Evolutionary conservation across 2,888 invertebrate genomes (phyloP), one percentile per base, ranked within the genome.

Genomic region (Tinea trinotella): DNA sequence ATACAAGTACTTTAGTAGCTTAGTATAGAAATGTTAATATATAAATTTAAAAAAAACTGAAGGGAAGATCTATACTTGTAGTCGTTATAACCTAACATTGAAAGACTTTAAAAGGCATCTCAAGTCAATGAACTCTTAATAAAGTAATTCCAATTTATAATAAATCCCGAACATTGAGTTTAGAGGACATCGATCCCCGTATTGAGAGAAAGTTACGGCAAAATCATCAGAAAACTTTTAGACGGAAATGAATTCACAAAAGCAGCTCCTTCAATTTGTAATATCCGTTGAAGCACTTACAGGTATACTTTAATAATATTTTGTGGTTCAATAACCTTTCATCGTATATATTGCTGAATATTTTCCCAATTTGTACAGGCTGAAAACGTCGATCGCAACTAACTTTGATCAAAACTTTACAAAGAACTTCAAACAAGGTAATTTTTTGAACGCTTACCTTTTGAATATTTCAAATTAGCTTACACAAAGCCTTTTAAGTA

Each of bases 221-320:
- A 13, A 40, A n/a, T n/a, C n/a, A n/a, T 40, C 13, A 15, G 12
- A 13, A 15, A 40, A 40, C 40, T 40, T 40, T 40, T 40, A 40
- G 12, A 40, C 40, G 40, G 40, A 40, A 40, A 40, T 40, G 40
- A 40, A 40, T 15, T 40, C 13, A 4, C 13, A 40, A 40, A 30
- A 30, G 30, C 2, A 40, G 40, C 40, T 40, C 40, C 40, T 40
- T 40, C 40, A 15, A 40, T 15, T 40, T 13, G 40, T 40, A 40
- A 40, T 40, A 40, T 40, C 40, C 40, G 40, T 7, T 40, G 3
- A 40, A 40, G 40, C 40, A 15, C 40, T 40, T 40, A 40, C n/a
- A 40, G 40, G 40, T 13, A 40, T 30, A 40, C 40, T 35, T 22
- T 22, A 30, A n/a, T 40, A n/a, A 40, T 40, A 40, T 2, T 40